Base-by-base conservation (phyloP, 2,888 invertebrate genomes). In the Neoascia interrupta region DNA sequence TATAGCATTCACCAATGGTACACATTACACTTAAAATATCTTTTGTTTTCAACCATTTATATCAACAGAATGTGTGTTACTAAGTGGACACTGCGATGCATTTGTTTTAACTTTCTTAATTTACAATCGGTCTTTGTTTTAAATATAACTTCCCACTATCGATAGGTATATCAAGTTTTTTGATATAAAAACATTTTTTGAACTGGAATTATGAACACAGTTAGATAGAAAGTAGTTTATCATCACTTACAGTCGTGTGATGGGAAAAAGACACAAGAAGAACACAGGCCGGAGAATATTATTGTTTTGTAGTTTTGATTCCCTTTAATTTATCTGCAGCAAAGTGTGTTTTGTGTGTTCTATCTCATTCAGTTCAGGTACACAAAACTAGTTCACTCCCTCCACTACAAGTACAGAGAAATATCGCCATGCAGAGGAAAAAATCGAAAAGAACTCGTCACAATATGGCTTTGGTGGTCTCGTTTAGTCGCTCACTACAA, bases 251-350 rank as follows among this genome's bases (percentile, higher is more conserved):
- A 72, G 26, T 39, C 56, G 19, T 19, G 21, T 51, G 28, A 63
- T 69, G 28, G 41, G 54, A 23, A 49, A 26, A 61, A 31, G 15
- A 43, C 39, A 63, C 15, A 56, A 47, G 23, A 34, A 49, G 41
- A 58, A 69, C 75, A 76, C 47, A 47, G 41, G 58, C 60, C 76
- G 45, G 53, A 60, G 34, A 41, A 31, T 39, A 64, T 45, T 28
- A 28, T 41, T 56, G 75, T 45, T 60, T 72, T 66, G 76, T 76
- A 64, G 76, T 76, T 43, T 75, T 60, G 76, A 76, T 76, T 76
- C 76, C 76, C 76, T 60, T 76, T 72, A 45, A 64, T 54, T 72
- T 72, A 76, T 72, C 76, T 72, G 76, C 64, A 72, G 72, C 72
- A 66, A 51, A 16, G 23, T 61, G 56, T 70, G 51, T 76, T 64